Base-by-base conservation (phyloP, 2,797 vertebrate species). In the Epinephelus malabaricus region DNA sequence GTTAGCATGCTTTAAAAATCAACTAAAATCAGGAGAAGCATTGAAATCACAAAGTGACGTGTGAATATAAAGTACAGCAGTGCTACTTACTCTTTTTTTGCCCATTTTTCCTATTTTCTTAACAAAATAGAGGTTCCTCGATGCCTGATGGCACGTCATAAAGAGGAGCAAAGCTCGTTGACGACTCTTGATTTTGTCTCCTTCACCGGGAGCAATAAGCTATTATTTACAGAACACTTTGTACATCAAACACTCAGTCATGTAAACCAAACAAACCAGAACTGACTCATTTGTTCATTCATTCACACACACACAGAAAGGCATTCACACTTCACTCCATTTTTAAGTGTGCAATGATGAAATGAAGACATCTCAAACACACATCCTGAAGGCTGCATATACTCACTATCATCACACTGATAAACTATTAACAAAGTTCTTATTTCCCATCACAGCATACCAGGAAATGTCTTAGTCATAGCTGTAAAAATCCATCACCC, bases 61-160 rank as follows among this genome's bases (percentile, higher is more conserved):
- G 95, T 95, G 94, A 88, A 84, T 92, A 91, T 94, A 94, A 95
- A 95, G 93, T 95, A 95, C 94, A 95, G 90, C 88, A 94, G 95
- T 95, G 94, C 94, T 82, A 93, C 88, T 86, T 92, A 70, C 83
- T 81, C 45, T 6, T 49, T 71, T 87, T 88, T 77, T 63, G 30
- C 61, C 46, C 47, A 53, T 80, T 89, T 87, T 91, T 76, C 76
- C 23, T 74, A 66, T 87, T 95, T 95, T 93, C 81, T 89, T 93
- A 95, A 84, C 91, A 96, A 95, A 96, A 96, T 94, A 96, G 83
- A 95, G 78, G 86, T 86, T 91, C 81, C 91, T 84, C 76, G 21
- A 86, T 82, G 89, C 90, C 86, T 70, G 74, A 58, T 64, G 80
- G 87, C 89, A 88, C 59, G 46, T 88, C 79, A 85, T 83, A 84